A percentile compares a stretch with the other conserved stretches of the same genome.
Conservation (phyloP, 2,888 invertebrate genomes). For the Gortyna flavago region DNA sequence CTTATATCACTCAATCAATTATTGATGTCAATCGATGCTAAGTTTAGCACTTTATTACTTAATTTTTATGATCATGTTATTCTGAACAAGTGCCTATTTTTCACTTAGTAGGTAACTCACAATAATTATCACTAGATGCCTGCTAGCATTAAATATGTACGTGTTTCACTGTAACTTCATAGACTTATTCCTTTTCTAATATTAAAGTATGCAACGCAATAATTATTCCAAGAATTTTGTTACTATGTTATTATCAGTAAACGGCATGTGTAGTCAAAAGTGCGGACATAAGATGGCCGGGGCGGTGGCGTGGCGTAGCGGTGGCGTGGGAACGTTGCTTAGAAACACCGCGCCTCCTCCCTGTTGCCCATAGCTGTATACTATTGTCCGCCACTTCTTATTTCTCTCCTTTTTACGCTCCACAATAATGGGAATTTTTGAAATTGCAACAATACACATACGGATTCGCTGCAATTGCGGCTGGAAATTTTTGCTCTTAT, state of each 20-base stretch:
- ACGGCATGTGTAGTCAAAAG: conserved; percentile 27
- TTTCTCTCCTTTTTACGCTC: conserved; percentile 85
- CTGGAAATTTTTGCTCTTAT: conserved; percentile 64
- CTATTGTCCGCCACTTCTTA: conserved; percentile 85
- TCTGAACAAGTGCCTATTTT: conserved; percentile 6
- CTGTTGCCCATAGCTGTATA: conserved; percentile 61
- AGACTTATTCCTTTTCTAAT: conserved; percentile 45
- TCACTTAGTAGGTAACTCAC: conserved; percentile 19
- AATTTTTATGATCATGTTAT: conserved; percentile 11
- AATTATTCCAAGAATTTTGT: conserved; percentile 60
- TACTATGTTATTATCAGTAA: conserved; percentile 49
- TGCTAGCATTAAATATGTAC: conserved; percentile 40
- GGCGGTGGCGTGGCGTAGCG: conserved; percentile 17
- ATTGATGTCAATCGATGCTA: conserved; percentile 36
- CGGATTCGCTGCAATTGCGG: conserved; percentile 79
- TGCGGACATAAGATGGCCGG: conserved; percentile 35
- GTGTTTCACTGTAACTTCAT: conserved; percentile 41
- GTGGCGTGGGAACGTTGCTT: conserved; percentile 68
- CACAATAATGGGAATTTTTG: conserved; percentile 88
- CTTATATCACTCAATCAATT: conserved; percentile 42
- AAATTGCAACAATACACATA: conserved; percentile 89
- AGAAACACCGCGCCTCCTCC: conserved; percentile 68
- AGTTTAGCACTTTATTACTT: conserved; percentile 24
- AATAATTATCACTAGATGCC: conserved; percentile 42
- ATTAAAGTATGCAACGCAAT: conserved; percentile 48